Base-by-base conservation (phyloP, 2,888 invertebrate genomes). In the Octonoba sinensis region DNA sequence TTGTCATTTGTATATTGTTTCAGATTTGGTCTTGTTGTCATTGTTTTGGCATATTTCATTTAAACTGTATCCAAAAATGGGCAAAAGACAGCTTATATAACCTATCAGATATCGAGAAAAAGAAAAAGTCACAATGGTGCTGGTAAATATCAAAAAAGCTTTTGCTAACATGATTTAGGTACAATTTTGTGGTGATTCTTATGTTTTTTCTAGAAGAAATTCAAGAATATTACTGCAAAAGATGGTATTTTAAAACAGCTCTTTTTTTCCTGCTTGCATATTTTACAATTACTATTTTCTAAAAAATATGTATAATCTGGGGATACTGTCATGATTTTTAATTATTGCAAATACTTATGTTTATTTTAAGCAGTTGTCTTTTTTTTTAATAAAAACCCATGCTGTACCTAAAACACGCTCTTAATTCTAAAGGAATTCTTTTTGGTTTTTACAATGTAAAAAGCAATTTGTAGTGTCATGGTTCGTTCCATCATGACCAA, bases 41-140 rank as follows among this genome's bases (percentile, higher is more conserved):
- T 79, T 97, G 97, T 87, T 94, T 91, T 87, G 93, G 94, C 64
- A 93, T 93, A 87, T 93, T 97, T 87, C 97, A 97, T 89, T 90
- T 97, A 49, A 91, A 91, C 62, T 97, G 97, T 87, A 94, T 96
- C 84, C 95, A 95, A 88, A 93, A 95, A 87, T 97, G 97, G 97
- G 93, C 95, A 0, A 94, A 93, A 86, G 96, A 97, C 87, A 95
- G 94, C 85, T 91, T 96, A 70, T 92, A 91, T 79, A 91, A 93
- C 85, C 92, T 93, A 86, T 92, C 91, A 82, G 89, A 89, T 62
- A 89, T 90, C 36, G 89, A 90, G 86, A 71, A 79, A 57, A 22
- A 54, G 27, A 67, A 75, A 16, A 24, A 22, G 88, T 85, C 86
- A 86, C 44, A 85, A 18, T 90, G 90, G 90, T 89, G 89, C 59